Evolutionary conservation across 2,888 invertebrate genomes (phyloP).

Genomic region (Callinectes sapidus): DNA sequence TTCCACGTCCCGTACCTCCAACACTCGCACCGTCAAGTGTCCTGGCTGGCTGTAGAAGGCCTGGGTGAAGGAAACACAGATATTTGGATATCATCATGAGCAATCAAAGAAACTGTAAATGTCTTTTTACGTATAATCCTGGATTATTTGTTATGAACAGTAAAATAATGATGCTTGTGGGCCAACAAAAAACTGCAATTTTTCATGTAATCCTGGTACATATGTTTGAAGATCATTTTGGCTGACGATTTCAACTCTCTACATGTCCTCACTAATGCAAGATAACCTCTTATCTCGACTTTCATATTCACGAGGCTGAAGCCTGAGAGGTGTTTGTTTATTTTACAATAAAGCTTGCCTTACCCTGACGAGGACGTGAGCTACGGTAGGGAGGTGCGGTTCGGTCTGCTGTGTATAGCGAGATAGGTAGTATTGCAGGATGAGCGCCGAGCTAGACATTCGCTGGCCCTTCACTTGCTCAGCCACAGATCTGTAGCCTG

Average conservation of each 20-base stretch:
- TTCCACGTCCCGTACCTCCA: conserved; percentile 37
- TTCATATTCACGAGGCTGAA: background rate
- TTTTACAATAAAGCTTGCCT: background rate
- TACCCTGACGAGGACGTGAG: conserved; percentile 49
- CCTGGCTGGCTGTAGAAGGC: conserved; percentile 47
- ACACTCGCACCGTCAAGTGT: conserved; percentile 33
- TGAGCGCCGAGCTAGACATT: conserved; percentile 6
- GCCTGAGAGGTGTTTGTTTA: background rate
- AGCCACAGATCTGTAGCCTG: conserved; percentile 46
- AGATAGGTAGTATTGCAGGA: conserved; percentile 43
- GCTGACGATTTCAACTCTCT: no score
- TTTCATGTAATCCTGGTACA: no score
- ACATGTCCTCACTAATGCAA: no score
- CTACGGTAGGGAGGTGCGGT: background rate
- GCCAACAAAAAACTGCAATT: no score
- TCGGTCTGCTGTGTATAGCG: conserved; percentile 1
- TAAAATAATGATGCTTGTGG: no score
- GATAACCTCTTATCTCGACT: no score
- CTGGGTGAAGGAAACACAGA: background rate
- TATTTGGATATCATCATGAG: background rate
- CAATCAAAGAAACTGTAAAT: background rate
- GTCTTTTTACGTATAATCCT: no score
- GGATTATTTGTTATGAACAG: no score
- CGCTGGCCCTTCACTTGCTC: conserved; percentile 34
- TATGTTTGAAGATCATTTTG: no score